Base-by-base conservation (phyloP, 2,113 vertebrate species). In the Chascanopsetta lugubris region DNA sequence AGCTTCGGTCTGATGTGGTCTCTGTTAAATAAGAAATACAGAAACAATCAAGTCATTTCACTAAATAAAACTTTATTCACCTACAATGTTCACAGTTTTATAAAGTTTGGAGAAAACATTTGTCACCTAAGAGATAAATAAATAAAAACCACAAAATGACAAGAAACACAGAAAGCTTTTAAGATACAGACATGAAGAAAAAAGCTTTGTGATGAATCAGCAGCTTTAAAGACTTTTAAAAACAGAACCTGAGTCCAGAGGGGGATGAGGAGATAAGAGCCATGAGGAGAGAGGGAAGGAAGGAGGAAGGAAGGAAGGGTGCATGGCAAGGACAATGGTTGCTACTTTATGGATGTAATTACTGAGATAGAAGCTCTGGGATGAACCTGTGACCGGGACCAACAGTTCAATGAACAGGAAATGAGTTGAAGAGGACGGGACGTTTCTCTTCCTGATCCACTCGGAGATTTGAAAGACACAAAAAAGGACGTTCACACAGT, bases 171-270 rank as follows among this genome's bases (percentile, higher is more conserved):
- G 21, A 54, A 24, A 63, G n/a, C 20, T 12, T 9, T 70, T 53
- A 76, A 73, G 70, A 61, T 66, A 56, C 40, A 58, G 40, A 59
- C 53, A 51, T 38, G 57, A 13, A 29, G 7, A 56, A 1, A 60
- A 71, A 68, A 2, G 1, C 6, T 46, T 54, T 49, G 21, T 13
- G 15, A 34, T 38, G 7, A 59, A 79, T 53, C 36, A 42, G 61
- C n/a, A 58, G 45, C 11, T 69, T 85, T 83, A 75, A 83, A 85
- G 72, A 85, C 77, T 75, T 82, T 74, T 8, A 38, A 72, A 69
- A 45, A 63, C 45, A 57, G 83, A 61, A 75, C 59, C 54, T 15
- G 61, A 57, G 26, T 38, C 24, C 29, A 47, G 67, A 46, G 50
- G 51, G 54, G 9, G 0, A 69, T n/a, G 53, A 67, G 22, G 49